phyloP scores from a whole-genome alignment of 1,140 invertebrate species.

The Ganaspis sp. region DNA sequence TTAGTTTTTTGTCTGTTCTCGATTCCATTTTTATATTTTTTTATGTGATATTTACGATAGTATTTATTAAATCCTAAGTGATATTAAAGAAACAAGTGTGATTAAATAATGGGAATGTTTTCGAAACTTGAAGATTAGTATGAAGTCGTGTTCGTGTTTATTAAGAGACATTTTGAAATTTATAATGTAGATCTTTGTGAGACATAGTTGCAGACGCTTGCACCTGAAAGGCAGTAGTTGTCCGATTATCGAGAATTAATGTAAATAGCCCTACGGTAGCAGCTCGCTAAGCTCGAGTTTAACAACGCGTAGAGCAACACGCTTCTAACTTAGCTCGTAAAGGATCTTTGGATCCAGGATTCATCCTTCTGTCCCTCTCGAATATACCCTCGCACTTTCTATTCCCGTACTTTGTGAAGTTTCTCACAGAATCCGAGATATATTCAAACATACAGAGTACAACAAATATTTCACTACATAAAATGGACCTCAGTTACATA shows the following conservation, averaged over 20 bases:
- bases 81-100: too few species aligned
- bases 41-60: too few species aligned
- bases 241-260: slow-evolving; percentile 62
- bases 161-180: not conserved
- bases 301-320: slow-evolving; percentile 35
- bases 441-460: not conserved
- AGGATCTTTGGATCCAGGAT: slow-evolving; percentile 37
- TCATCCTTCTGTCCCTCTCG: slow-evolving; percentile 7
- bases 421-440: not conserved
- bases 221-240: slow-evolving; percentile 49
- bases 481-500: not conserved
- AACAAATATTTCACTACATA: not conserved
- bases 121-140: too few species aligned
- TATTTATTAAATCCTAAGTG: too few species aligned
- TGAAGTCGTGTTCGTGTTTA: too few species aligned
- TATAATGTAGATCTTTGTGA: not conserved
- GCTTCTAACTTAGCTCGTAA: slow-evolving; percentile 39
- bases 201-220: not conserved
- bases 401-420: not conserved
- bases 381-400: not conserved
- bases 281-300: slow-evolving; percentile 46
- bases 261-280: slow-evolving; percentile 50
- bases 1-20: too few species aligned
- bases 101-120: too few species aligned
- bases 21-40: too few species aligned